Base-by-base conservation (phyloP, 1,140 invertebrate species). In the Drosophila quadrilineata region DNA sequence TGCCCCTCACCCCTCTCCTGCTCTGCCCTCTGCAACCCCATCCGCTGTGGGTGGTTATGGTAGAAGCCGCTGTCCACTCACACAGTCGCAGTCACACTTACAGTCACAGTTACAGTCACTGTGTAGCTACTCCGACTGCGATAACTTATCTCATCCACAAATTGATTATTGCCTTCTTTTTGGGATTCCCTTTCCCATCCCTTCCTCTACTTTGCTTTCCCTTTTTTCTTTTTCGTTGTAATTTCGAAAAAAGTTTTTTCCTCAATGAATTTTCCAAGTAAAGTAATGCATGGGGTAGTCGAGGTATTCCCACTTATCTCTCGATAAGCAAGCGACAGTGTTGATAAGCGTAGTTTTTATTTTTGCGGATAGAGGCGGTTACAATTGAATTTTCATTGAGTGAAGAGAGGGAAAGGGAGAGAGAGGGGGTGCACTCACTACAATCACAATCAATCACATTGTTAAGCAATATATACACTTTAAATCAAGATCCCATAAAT, bases 141-240 rank as follows among this genome's bases (percentile, higher is more conserved):
- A 79, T 79, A 80, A 71, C 59, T 67, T 71, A 79, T 79, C n/a
- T n/a, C 75, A 62, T 43, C 72, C 59, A 65, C 58, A 35, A 67
- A 74, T 74, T 79, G 70, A 80, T 80, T 74, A 80, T 79, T 65
- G 75, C 73, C 74, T 69, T 63, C 79, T 22, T 57, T n/a, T n/a
- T n/a, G n/a, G n/a, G n/a, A n/a, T n/a, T n/a, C n/a, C n/a, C n/a
- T n/a, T n/a, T n/a, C n/a, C n/a, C n/a, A n/a, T n/a, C n/a, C n/a
- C n/a, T n/a, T n/a, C n/a, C n/a, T n/a, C n/a, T n/a, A n/a, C n/a
- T n/a, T n/a, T n/a, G n/a, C n/a, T n/a, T n/a, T n/a, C n/a, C n/a
- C n/a, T n/a, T n/a, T n/a, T n/a, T n/a, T n/a, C n/a, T n/a, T n/a
- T n/a, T 65, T 24, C 28, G 35, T 65, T 29, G 28, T 28, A 17